Percentiles rank a stretch among this genome's conserved stretches.
Evolutionary conservation across 2,113 vertebrate genomes (phyloP).

Genomic region (Morone saxatilis): DNA sequence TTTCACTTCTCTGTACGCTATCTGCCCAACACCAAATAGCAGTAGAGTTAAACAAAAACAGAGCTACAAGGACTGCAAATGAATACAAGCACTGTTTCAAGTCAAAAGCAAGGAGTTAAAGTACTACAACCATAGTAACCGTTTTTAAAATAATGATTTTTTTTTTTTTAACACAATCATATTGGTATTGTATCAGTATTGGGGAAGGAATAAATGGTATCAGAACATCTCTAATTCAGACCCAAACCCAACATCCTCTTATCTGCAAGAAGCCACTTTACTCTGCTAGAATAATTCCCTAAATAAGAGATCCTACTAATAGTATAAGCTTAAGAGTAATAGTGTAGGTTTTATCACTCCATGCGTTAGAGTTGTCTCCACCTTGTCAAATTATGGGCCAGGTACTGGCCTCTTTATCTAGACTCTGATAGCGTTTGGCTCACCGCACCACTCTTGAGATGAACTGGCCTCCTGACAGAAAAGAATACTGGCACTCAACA

Average conservation of each 20-base stretch:
- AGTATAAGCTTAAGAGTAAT: background rate
- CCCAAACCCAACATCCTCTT: background rate
- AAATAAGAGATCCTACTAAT: background rate
- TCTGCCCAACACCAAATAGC: background rate
- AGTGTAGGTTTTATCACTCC: background rate
- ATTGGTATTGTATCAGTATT: no score
- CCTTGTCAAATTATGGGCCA: background rate
- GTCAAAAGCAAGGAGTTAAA: background rate
- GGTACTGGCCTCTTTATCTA: background rate
- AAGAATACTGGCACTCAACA: constrained; percentile 5
- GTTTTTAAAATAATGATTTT: no score
- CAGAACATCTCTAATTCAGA: background rate
- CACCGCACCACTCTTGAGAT: background rate
- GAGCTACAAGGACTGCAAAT: background rate
- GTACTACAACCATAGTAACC: background rate
- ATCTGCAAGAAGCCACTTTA: background rate
- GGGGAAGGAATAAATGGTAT: no score
- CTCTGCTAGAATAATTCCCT: background rate
- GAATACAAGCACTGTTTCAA: background rate
- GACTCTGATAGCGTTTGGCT: background rate
- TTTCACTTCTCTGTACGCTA: background rate
- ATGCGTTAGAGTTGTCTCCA: background rate
- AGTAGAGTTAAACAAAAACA: background rate
- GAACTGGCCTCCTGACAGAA: constrained; percentile 11
- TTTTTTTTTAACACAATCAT: no score